Percentiles rank a stretch among this genome's conserved stretches.
phyloP scores from a whole-genome alignment of 2,113 vertebrate species.

The Columbina picui region DNA sequence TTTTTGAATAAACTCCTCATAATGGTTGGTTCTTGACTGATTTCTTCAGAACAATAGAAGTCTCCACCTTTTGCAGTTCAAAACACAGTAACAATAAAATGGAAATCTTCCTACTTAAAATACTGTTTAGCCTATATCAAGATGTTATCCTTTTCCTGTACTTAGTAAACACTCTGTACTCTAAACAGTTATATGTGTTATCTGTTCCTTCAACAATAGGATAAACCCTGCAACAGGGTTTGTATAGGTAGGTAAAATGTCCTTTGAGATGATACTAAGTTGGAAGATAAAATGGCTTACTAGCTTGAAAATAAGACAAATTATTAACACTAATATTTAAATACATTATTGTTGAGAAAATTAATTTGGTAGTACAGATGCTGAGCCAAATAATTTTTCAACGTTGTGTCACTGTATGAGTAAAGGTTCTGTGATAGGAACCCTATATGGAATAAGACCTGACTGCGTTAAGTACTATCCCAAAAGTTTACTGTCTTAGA shows the following conservation, averaged over 20 bases:
- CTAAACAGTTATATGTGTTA: not conserved
- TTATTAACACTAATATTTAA: not conserved
- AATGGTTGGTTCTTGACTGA: constrained; percentile 16
- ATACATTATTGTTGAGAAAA: not conserved
- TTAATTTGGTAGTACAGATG: not conserved
- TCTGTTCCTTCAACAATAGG: not conserved
- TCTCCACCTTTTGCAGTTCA: constrained; percentile 20
- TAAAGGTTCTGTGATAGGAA: not conserved
- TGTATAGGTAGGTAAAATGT: not conserved
- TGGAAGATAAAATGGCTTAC: not conserved
- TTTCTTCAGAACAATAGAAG: constrained; percentile 10
- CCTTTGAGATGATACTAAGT: not conserved
- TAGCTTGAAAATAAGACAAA: not conserved
- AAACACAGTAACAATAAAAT: not conserved
- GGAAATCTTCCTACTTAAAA: not conserved
- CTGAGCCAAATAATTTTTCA: not conserved
- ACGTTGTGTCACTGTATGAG: not conserved
- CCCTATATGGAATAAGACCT: not conserved
- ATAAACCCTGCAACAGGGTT: not conserved
- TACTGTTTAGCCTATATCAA: not conserved
- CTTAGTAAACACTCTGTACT: not conserved
- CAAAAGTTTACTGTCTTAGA: not conserved
- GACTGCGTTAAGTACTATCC: not conserved
- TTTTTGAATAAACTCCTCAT: constrained; percentile 3
- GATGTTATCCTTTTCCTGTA: not conserved